A percentile compares a stretch with the other conserved stretches of the same genome.
phyloP scores from a whole-genome alignment of 2,113 vertebrate genomes.

The Amphiprion ocellaris region DNA sequence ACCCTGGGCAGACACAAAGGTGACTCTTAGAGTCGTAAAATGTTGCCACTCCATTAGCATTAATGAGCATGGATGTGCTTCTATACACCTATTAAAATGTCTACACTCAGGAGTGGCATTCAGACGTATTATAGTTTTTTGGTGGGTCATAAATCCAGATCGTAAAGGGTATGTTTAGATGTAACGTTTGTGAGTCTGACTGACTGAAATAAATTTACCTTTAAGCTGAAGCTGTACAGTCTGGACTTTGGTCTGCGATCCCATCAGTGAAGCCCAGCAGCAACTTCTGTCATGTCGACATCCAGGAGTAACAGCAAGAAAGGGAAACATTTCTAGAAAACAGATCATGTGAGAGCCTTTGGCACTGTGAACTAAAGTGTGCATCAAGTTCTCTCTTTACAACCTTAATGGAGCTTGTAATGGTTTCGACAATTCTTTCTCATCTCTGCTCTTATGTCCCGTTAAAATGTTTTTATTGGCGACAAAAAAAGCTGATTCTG shows the following conservation, averaged over 20 bases:
- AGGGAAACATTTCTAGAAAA: slow-evolving; percentile 18
- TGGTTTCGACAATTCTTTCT: slow-evolving; percentile 18
- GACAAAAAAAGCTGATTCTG: slow-evolving; percentile 1
- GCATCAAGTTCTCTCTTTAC: slow-evolving; percentile 24
- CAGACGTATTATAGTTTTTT: slow-evolving; percentile 20
- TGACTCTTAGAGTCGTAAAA: slow-evolving; percentile 29
- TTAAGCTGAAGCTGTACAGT: slow-evolving; percentile 21
- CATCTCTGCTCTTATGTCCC: slow-evolving; percentile 15
- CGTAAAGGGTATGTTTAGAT: slow-evolving; percentile 8
- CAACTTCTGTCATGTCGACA: neutral
- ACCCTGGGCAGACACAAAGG: slow-evolving; percentile 28
- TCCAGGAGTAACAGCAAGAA: slow-evolving; percentile 8
- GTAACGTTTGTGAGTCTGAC: neutral
- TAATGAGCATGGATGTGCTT: slow-evolving; percentile 24
- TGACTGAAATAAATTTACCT: neutral
- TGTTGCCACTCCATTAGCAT: slow-evolving; percentile 42
- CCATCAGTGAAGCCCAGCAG: neutral
- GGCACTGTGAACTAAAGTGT: neutral
- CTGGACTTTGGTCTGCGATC: slow-evolving; percentile 8
- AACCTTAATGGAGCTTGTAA: slow-evolving; percentile 36
- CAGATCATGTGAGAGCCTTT: neutral
- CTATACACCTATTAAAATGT: slow-evolving; percentile 12
- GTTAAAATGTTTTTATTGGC: slow-evolving; percentile 37
- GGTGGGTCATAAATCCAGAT: slow-evolving; percentile 38
- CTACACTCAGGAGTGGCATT: slow-evolving; percentile 3